Base-by-base conservation (phyloP, 2,113 vertebrate species). In the Nycticebus coucang region DNA sequence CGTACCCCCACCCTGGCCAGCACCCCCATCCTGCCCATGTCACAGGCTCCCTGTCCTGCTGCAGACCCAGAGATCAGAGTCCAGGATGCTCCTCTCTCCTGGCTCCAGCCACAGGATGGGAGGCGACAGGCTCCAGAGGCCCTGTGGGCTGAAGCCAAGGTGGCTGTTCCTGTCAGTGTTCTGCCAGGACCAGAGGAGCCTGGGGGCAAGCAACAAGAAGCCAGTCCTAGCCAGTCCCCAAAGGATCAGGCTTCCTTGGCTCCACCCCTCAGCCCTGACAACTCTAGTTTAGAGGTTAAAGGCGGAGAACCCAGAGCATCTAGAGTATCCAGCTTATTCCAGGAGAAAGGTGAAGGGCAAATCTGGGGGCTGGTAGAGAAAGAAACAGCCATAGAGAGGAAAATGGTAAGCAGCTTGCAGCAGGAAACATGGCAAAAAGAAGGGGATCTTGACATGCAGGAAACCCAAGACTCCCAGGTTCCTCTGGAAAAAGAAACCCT, bases 1-100 rank as follows among this genome's bases (percentile, higher is more conserved):
- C 89, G 2, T 19, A 94, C 89, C 30, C 97, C 96, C 0, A 85
- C 97, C 45, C 93, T 97, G 77, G 97, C 97, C 85, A 98, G 97
- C 91, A 98, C 97, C 24, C 97, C 97, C 28, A 97, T 97, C 60
- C 91, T 89, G 45, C 75, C 91, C 66, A 79, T 68, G 55, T 33
- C 93, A 62, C 95, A 82, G 87, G n/a, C 86, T 91, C 83, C 93
- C 66, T n/a, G 71, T 60, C 24, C 93, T 74, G 60, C 72, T 15
- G 7, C 35, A 28, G 64, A 87, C 66, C 53, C 59, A 57, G 86
- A 95, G 57, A 30, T 68, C 89, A 71, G 83, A 91, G 82, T 53
- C 78, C 97, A 95, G 64, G 93, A 72, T 37, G 91, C 30, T 50
- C 79, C 94, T 28, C 5, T 41, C 10, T 78, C 93, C 26, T 60